Evolutionary conservation across 2,113 vertebrate genomes (phyloP), one percentile per base, ranked within the genome.

Genomic region (Serilophus lunatus): DNA sequence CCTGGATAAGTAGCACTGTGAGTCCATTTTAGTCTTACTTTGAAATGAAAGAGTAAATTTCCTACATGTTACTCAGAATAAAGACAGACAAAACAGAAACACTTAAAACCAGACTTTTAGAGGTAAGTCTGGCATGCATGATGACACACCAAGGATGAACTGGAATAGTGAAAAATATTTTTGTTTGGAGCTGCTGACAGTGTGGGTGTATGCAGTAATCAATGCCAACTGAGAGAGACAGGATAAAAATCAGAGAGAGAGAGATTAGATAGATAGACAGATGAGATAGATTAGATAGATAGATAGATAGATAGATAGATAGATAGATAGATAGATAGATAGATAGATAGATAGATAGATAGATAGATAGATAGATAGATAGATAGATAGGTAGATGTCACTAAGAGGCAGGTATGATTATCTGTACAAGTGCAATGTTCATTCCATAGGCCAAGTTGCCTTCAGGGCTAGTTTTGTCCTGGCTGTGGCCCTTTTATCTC

Each of bases 1-100:
- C 47, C 65, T 83, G 40, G 18, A 92, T 65, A 64, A 70, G 44
- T 78, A 82, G 77, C 60, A 23, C n/a, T 80, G 13, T 70, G 44
- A 35, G 14, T 82, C 82, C 75, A 47, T 88, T 95, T 82, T 66
- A 49, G 42, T 79, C 66, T 75, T 69, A 53, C 66, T 53, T 69
- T 79, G 74, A 86, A 94, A 89, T 64, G 77, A 75, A 91, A 69
- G 70, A 81, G 24, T 24, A 78, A 49, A 78, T 77, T 94, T 91
- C 70, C 91, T 8, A 0, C 42, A 36, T 63, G 31, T 93, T 95
- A 59, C 77, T 87, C 76, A 90, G 49, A 93, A 85, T 76, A 72
- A 53, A 61, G 68, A 83, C 31, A 76, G 70, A 75, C 54, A 68
- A 87, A 96, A 78, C 69, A 82, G 54, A 64, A 80, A 36, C 12